Conservation (phyloP, 2,888 invertebrate species). For the Tipula lateralis region DNA sequence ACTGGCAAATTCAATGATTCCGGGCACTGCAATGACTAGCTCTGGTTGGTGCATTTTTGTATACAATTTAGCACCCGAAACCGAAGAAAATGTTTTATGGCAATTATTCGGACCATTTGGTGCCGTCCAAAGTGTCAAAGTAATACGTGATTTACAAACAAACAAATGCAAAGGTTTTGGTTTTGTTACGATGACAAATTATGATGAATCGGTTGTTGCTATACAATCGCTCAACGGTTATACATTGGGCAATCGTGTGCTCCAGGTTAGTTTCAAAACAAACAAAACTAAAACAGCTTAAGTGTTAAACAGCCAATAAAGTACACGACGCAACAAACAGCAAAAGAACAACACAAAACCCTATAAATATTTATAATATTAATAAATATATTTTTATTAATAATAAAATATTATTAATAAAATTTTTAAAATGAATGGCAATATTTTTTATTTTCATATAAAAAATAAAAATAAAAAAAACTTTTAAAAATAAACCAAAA, state of each 20-base stretch:
- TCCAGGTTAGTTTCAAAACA: conserved; percentile 97
- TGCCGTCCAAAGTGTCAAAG: conserved; percentile 95
- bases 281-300: conserved; percentile 70
- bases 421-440: conserved; percentile 31
- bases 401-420: conserved; percentile 29
- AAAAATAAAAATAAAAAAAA: conserved; percentile 29
- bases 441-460: conserved; percentile 32
- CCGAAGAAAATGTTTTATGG: conserved; percentile 94
- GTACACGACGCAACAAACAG: neutral
- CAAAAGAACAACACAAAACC: neutral
- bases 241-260: conserved; percentile 88
- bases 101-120: conserved; percentile 96
- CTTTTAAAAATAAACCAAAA: conserved; percentile 32
- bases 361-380: neutral
- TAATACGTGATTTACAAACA: conserved; percentile 89
- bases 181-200: conserved; percentile 97
- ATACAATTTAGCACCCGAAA: conserved; percentile 91
- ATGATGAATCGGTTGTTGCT: conserved; percentile 93
- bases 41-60: conserved; percentile 82
- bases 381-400: conserved; percentile 30
- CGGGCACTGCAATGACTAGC: conserved; percentile 79
- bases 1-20: conserved; percentile 69
- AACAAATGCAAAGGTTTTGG: conserved; percentile 98
- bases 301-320: conserved; percentile 32
- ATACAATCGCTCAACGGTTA: conserved; percentile 96